A percentile compares a stretch with the other conserved stretches of the same genome.
phyloP scores from a whole-genome alignment of 1,140 invertebrate species.

The Hyposmocoma kahamanoa region DNA sequence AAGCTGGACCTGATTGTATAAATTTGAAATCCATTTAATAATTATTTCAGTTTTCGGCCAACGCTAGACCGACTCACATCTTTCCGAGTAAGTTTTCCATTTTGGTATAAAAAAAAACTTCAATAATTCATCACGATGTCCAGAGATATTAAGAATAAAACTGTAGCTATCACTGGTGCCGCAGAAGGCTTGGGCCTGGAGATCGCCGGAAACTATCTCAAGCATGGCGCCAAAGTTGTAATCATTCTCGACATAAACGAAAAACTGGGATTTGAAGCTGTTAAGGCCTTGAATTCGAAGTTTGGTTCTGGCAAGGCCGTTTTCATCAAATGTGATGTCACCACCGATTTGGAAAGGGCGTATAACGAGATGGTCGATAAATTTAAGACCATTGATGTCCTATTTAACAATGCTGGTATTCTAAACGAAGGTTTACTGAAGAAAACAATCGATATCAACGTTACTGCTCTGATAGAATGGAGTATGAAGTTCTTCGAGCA shows the following conservation, averaged over 20 bases:
- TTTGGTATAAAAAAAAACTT: too few species aligned
- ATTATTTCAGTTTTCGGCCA: too few species aligned
- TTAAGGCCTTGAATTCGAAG: constrained; percentile 52
- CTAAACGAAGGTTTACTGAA: constrained; percentile 69
- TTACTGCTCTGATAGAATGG: constrained; percentile 45
- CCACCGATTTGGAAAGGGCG: constrained; percentile 56
- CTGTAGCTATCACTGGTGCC: constrained; percentile 40
- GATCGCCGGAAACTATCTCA: constrained; percentile 34
- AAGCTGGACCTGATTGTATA: too few species aligned
- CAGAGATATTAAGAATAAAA: constrained; percentile 43
- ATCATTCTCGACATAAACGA: constrained; percentile 61
- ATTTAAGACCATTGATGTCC: constrained; percentile 74
- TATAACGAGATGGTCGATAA: constrained; percentile 49
- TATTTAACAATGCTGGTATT: constrained; percentile 78
- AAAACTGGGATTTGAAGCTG: constrained; percentile 34
- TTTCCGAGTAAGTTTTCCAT: too few species aligned
- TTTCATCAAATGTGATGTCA: constrained; percentile 71
- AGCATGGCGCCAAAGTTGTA: constrained; percentile 33
- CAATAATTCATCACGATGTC: too few species aligned
- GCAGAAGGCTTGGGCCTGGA: constrained; percentile 37
- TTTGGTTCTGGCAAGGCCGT: constrained; percentile 58
- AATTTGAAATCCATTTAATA: too few species aligned
- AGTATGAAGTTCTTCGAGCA: constrained; percentile 47
- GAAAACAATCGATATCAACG: constrained; percentile 47
- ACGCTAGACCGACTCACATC: too few species aligned